phyloP scores from a whole-genome alignment of 2,888 invertebrate species.

The Diplazon laetatorius region DNA sequence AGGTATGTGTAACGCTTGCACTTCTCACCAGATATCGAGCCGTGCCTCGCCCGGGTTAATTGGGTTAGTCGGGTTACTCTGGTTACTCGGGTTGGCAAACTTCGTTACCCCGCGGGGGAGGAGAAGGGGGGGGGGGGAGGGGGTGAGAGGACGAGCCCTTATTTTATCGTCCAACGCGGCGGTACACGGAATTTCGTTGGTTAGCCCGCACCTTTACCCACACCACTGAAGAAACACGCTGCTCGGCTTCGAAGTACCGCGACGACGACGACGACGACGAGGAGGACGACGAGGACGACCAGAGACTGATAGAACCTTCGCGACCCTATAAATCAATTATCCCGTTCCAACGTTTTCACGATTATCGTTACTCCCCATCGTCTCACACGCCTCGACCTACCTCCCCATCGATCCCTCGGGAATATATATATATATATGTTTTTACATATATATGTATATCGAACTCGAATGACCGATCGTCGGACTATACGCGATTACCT shows the following conservation, averaged over 20 bases:
- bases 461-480: not conserved
- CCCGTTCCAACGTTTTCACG: constrained; percentile 51
- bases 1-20: constrained; percentile 60
- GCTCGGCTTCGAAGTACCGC: too few relatives aligned
- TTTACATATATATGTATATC: too few relatives aligned
- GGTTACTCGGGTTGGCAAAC: constrained; percentile 70
- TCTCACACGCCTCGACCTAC: not conserved
- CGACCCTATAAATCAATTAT: constrained; percentile 60
- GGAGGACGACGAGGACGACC: constrained; percentile 18
- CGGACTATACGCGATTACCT: too few relatives aligned
- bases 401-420: constrained; percentile 14
- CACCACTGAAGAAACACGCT: constrained; percentile 30
- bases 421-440: too few relatives aligned
- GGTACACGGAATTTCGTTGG: constrained; percentile 36
- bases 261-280: constrained; percentile 2
- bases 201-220: constrained; percentile 38
- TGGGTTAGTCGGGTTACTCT: constrained; percentile 68
- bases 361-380: constrained; percentile 47
- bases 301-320: constrained; percentile 20
- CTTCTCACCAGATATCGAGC: constrained; percentile 57
- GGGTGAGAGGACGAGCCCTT: constrained; percentile 61
- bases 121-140: too few relatives aligned
- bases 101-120: too few relatives aligned
- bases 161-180: constrained; percentile 58
- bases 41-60: constrained; percentile 60